phyloP scores from a whole-genome alignment of 2,113 vertebrate species.

The Macroglossus sobrinus region DNA sequence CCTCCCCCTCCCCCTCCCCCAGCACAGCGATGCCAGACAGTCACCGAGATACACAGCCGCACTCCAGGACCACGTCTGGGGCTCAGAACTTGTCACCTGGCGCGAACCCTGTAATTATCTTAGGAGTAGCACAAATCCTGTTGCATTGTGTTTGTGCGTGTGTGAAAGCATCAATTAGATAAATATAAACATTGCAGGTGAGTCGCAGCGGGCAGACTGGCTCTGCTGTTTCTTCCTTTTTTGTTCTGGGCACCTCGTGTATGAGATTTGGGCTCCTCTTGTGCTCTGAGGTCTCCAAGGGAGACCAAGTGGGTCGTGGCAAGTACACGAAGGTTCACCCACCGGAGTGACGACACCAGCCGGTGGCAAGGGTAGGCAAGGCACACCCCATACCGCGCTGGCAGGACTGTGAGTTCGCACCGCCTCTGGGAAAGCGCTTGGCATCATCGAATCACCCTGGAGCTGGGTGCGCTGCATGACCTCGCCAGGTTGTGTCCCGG shows the following conservation, averaged over 20 bases:
- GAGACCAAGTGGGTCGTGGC: too few species aligned
- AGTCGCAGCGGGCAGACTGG: neutral
- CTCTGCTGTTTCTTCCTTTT: too few species aligned
- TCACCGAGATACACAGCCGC: neutral
- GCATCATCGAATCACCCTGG: rapidly evolving
- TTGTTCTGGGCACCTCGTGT: neutral
- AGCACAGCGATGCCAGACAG: neutral
- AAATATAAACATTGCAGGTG: neutral
- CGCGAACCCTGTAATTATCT: neutral
- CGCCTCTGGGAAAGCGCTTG: neutral
- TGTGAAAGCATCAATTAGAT: neutral
- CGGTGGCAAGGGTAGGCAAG: neutral
- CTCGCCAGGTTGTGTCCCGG: neutral
- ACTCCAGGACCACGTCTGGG: neutral
- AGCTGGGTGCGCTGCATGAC: rapidly evolving
- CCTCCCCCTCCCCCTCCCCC: neutral
- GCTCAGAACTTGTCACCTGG: neutral
- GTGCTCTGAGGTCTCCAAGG: neutral
- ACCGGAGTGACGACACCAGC: neutral
- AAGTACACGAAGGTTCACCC: too few species aligned
- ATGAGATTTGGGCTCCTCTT: neutral
- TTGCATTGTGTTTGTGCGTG: neutral
- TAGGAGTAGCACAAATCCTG: neutral
- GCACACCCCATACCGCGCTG: neutral
- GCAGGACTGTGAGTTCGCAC: neutral